A percentile compares a stretch with the other conserved stretches of the same genome.
These are phyloP conservation scores for Accipiter cooperii DNA, from an alignment of 2,113 vertebrate species.

Conservation along the genomic window DNA sequence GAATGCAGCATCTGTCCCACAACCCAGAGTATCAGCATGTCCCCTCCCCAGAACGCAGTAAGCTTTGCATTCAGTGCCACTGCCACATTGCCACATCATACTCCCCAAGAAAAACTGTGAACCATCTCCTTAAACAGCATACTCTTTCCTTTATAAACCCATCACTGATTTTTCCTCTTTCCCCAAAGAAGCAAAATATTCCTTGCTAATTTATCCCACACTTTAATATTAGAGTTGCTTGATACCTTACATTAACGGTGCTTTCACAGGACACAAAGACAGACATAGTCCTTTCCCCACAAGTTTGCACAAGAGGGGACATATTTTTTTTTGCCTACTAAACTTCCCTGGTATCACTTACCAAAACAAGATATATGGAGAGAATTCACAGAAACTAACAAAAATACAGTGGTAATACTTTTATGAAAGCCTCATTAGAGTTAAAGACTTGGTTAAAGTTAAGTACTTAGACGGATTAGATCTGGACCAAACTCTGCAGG, in stretches of 20 bases:
- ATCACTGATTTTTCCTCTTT: not conserved
- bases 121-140: not conserved
- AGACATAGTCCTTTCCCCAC: not conserved
- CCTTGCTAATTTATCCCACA: not conserved
- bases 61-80: not conserved
- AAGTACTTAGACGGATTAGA: not conserved
- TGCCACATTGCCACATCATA: not conserved
- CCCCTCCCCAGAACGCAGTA: not conserved
- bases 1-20: not conserved
- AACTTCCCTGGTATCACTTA: not conserved
- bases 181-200: not conserved
- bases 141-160: not conserved
- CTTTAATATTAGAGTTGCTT: not conserved
- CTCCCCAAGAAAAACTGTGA: not conserved
- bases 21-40: fast-evolving
- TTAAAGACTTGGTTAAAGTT: not conserved
- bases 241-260: not conserved
- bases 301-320: not conserved
- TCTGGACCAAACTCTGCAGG: not conserved
- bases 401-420: not conserved
- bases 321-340: not conserved
- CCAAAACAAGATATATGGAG: not conserved
- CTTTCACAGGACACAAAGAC: not conserved
- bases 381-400: not conserved
- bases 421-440: not conserved